Evolutionary conservation across 2,113 vertebrate species (phyloP).

Genomic region (Phasianus colchicus): DNA sequence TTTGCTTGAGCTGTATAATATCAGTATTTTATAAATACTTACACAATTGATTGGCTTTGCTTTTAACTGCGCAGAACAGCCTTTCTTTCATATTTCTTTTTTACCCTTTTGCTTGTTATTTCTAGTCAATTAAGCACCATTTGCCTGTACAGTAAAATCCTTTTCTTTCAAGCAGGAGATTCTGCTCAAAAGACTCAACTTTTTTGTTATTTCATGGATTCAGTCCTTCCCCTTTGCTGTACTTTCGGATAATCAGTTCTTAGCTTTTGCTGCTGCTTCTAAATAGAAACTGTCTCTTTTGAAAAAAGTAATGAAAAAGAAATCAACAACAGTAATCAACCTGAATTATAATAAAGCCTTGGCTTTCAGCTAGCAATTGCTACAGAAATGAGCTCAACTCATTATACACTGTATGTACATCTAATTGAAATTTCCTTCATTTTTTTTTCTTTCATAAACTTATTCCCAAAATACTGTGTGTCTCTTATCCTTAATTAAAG

Average conservation of each 20-base stretch:
- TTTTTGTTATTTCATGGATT: background rate
- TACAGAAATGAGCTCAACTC: conserved; percentile 37
- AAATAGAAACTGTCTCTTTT: background rate
- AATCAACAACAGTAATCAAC: conserved; percentile 30
- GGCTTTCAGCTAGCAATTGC: conserved; percentile 10
- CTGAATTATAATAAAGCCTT: conserved; percentile 21
- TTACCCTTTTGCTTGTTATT: background rate
- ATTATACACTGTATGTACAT: background rate
- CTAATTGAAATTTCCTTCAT: conserved; percentile 6
- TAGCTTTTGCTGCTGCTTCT: background rate
- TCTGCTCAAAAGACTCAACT: background rate
- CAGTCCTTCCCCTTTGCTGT: background rate
- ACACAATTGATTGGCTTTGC: background rate
- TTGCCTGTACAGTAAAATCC: background rate
- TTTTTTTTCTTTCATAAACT: conserved; percentile 2
- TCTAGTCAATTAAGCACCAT: background rate
- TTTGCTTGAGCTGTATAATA: background rate
- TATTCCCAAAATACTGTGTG: background rate
- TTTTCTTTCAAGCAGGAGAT: background rate
- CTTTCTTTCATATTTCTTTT: background rate
- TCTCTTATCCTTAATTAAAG: conserved; percentile 49
- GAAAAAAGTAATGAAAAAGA: background rate
- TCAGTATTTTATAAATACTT: background rate
- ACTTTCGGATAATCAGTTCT: conserved; percentile 14
- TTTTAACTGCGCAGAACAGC: conserved; percentile 5